phyloP scores from a whole-genome alignment of 2,888 invertebrate species.

The Julus scandinavius region DNA sequence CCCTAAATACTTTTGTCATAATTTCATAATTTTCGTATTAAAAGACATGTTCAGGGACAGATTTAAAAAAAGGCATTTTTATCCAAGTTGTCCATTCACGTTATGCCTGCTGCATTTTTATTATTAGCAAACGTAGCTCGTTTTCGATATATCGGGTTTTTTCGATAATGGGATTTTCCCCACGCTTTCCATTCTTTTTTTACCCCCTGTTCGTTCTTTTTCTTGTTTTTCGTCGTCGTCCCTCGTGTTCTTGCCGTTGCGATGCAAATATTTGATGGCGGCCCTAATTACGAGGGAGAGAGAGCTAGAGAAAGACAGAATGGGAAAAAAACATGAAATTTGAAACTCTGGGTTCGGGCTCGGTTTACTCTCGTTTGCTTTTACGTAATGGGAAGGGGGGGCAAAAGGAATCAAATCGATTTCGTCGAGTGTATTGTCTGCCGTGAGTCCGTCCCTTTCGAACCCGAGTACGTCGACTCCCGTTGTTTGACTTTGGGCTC shows the following conservation, averaged over 20 bases:
- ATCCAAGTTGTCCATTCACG: no score
- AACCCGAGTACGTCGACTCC: background rate
- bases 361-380: slow-evolving; percentile 30
- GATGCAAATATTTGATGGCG: slow-evolving; percentile 45
- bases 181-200: background rate
- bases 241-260: background rate
- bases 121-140: background rate
- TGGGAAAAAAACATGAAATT: slow-evolving; percentile 21
- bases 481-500: slow-evolving; percentile 37
- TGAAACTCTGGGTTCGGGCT: background rate
- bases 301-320: background rate
- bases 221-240: background rate
- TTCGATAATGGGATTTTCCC: background rate
- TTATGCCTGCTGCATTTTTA: background rate
- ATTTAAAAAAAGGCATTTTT: no score
- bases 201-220: slow-evolving; percentile 11
- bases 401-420: slow-evolving; percentile 40
- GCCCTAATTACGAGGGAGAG: slow-evolving; percentile 44
- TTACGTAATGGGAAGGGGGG: slow-evolving; percentile 27
- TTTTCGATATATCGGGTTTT: background rate
- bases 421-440: slow-evolving; percentile 23
- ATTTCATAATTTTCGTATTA: no score
- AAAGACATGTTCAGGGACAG: no score
- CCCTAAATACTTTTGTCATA: no score
- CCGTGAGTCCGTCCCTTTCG: background rate